Conservation (phyloP, 2,888 invertebrate genomes). For the Polydrusus tereticollis region DNA sequence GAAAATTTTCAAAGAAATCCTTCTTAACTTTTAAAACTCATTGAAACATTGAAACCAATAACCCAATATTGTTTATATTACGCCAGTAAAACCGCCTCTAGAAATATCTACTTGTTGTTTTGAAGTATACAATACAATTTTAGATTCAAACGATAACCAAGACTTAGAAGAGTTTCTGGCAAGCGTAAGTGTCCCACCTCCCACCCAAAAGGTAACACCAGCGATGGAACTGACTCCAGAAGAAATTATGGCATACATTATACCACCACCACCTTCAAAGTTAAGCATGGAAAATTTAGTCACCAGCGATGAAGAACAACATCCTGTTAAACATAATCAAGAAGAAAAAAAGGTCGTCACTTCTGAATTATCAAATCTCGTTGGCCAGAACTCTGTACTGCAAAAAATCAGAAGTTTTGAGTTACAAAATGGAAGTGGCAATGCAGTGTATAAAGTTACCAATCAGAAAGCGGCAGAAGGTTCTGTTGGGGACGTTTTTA, state of each 20-base stretch:
- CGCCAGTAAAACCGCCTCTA: too few species aligned
- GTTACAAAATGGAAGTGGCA: background rate
- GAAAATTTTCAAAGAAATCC: too few species aligned
- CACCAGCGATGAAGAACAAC: constrained; percentile 38
- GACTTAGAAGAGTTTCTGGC: constrained; percentile 88
- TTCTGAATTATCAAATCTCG: background rate
- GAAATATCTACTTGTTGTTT: too few species aligned
- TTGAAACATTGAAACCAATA: too few species aligned
- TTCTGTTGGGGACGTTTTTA: constrained; percentile 67
- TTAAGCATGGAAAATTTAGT: constrained; percentile 48
- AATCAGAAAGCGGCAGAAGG: constrained; percentile 60
- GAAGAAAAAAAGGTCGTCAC: background rate
- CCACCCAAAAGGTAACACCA: constrained; percentile 80
- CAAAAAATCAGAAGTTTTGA: background rate
- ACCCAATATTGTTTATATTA: too few species aligned
- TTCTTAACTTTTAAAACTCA: too few species aligned
- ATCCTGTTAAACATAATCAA: background rate
- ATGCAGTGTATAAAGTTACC: background rate
- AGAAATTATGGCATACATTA: constrained; percentile 87
- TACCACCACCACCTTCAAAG: constrained; percentile 79
- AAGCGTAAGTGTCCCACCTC: constrained; percentile 85
- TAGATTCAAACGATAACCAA: constrained; percentile 66
- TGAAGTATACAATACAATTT: constrained; percentile 34
- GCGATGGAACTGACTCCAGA: constrained; percentile 85
- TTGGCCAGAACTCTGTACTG: background rate